Percentiles rank a stretch among this genome's conserved stretches.
phyloP scores from a whole-genome alignment of 2,888 invertebrate species.

The Mythimna loreyi region DNA sequence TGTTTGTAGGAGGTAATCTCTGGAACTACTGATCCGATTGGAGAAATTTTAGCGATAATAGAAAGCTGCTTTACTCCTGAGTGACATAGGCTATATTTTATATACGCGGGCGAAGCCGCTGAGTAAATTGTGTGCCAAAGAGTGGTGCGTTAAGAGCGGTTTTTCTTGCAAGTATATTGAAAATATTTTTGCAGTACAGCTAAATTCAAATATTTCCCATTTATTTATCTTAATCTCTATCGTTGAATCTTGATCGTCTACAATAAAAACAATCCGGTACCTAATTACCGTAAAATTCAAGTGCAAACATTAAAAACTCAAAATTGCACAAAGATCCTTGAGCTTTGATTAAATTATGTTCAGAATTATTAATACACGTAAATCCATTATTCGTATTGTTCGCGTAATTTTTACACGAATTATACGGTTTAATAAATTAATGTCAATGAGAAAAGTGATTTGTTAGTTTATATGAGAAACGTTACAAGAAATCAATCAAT shows the following conservation, averaged over 20 bases:
- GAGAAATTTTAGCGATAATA: too few species aligned
- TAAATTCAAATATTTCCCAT: not conserved
- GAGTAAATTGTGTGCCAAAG: too few species aligned
- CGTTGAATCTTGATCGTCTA: too few species aligned
- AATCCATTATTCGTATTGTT: constrained; percentile 21
- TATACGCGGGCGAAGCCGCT: too few species aligned
- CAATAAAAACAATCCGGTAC: not conserved
- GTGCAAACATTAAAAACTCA: not conserved
- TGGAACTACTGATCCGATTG: too few species aligned
- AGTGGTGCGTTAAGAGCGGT: too few species aligned
- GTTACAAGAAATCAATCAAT: not conserved
- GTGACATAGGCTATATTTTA: too few species aligned
- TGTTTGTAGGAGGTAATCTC: too few species aligned
- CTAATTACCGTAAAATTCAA: constrained; percentile 9
- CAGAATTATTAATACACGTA: constrained; percentile 33
- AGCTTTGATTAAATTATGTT: constrained; percentile 36
- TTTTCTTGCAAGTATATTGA: too few species aligned
- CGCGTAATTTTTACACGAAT: constrained; percentile 26
- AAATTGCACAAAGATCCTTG: constrained; percentile 14
- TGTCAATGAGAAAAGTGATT: constrained; percentile 19
- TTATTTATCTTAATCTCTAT: not conserved
- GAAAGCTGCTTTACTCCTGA: too few species aligned
- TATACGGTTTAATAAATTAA: constrained; percentile 8
- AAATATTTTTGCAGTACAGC: too few species aligned
- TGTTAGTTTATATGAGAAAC: not conserved